A percentile compares a stretch with the other conserved stretches of the same genome.
Evolutionary conservation across 2,797 vertebrate genomes (phyloP).

Genomic region (Platalea minor): DNA sequence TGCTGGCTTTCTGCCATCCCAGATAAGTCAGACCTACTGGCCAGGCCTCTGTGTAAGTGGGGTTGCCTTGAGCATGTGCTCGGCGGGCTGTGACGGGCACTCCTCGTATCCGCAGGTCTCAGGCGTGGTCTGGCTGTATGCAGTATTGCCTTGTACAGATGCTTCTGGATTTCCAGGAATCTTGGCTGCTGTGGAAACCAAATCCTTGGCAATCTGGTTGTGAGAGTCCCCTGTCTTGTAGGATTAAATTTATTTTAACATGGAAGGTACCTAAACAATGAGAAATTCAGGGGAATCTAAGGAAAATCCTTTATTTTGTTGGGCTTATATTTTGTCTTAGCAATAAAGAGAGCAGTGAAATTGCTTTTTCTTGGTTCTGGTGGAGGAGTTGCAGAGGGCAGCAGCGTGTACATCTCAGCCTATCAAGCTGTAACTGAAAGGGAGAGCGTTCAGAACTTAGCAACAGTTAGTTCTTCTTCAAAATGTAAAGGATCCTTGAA

Average conservation of each 20-base stretch:
- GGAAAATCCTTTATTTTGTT: background rate
- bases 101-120: background rate
- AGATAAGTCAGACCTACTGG: background rate
- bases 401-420: background rate
- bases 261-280: background rate
- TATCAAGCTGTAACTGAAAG: background rate
- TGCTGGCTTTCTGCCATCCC: background rate
- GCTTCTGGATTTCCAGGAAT: background rate
- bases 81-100: accelerated
- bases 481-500: background rate
- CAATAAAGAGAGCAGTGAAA: background rate
- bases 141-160: background rate
- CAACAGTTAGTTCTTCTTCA: background rate
- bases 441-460: background rate
- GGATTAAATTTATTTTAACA: background rate
- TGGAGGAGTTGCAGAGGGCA: background rate
- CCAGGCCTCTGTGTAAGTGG: background rate
- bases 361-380: background rate
- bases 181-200: background rate
- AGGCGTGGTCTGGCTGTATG: background rate
- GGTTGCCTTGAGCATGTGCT: background rate
- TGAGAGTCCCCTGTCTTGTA: background rate
- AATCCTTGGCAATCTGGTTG: background rate
- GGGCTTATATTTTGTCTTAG: background rate
- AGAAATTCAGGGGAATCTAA: background rate